Conservation (phyloP, 2,888 invertebrate species). For the Hydriomena furcata region DNA sequence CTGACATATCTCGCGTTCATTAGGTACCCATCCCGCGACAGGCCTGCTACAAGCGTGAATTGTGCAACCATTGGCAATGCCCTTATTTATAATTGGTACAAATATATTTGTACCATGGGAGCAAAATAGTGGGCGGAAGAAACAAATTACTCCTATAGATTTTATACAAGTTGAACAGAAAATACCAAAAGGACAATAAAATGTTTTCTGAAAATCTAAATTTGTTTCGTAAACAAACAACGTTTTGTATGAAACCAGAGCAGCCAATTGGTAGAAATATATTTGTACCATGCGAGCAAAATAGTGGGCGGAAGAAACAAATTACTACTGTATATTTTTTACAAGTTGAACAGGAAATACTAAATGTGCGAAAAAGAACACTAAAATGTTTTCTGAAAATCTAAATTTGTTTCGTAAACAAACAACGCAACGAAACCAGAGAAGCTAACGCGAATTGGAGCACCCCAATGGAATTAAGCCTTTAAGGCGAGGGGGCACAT, state of each 20-base stretch:
- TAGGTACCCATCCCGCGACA: no score
- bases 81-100: no score
- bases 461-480: conserved; percentile 52
- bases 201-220: neutral
- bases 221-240: conserved; percentile 25
- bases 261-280: no score
- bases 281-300: no score
- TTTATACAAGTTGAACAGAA: neutral
- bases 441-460: conserved; percentile 33
- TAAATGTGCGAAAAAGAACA: neutral
- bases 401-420: conserved; percentile 22
- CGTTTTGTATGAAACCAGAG: conserved; percentile 25
- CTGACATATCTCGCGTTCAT: no score
- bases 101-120: no score
- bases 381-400: neutral
- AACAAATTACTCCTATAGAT: no score
- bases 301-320: no score
- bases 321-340: neutral
- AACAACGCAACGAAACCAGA: conserved; percentile 24
- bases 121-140: no score
- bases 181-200: neutral
- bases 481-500: conserved; percentile 48
- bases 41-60: no score
- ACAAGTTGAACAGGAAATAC: neutral
- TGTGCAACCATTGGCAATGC: no score